Evolutionary conservation across 1,140 invertebrate species (phyloP), one percentile per base, ranked within the genome.

Genomic region (Danaus melanippus): DNA sequence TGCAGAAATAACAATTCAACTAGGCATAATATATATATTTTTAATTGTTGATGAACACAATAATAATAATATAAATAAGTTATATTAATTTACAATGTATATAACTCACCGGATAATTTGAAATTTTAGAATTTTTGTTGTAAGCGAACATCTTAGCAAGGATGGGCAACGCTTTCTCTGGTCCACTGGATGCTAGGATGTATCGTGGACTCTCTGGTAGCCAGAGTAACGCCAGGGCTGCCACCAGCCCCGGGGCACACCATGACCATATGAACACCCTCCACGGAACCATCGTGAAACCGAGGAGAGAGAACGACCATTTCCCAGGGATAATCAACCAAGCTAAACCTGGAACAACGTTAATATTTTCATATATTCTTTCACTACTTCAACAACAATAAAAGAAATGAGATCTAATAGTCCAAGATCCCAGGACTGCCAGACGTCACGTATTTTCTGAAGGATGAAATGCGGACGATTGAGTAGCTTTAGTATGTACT

Each of bases 201-300:
- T 91, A 96, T 64, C 93, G 92, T 0, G 95, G 94, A 49, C 92
- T 95, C 75, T 96, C 95, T 0, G 92, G 92, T 42, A 91, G 83
- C 21, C 86, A 70, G 3, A 90, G 74, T 4, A 92, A 70, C 1
- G 90, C 86, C 0, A 87, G 6, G 0, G 88, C 84, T 0, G 89
- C 87, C 0, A 89, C 12, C 12, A 92, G 62, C 3, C 88, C 88
- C 0, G 91, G 87, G 0, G 89, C 50, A 0, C 89, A 88, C 58
- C 92, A 88, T 1, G 88, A 66, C 43, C 91, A 85, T 0, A 93
- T 72, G 42, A 92, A 90, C 0, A 91, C 65, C 0, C 92, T 79
- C 92, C 92, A 93, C 0, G 91, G 90, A 9, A 88, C 88, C 44
- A 89, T 88, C 0, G 62, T 57, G 42, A 90, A 83, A 0, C 85